These are phyloP conservation scores for Folsomia manolachei DNA, from an alignment of 2,888 invertebrate species.

Conservation along the genomic window DNA sequence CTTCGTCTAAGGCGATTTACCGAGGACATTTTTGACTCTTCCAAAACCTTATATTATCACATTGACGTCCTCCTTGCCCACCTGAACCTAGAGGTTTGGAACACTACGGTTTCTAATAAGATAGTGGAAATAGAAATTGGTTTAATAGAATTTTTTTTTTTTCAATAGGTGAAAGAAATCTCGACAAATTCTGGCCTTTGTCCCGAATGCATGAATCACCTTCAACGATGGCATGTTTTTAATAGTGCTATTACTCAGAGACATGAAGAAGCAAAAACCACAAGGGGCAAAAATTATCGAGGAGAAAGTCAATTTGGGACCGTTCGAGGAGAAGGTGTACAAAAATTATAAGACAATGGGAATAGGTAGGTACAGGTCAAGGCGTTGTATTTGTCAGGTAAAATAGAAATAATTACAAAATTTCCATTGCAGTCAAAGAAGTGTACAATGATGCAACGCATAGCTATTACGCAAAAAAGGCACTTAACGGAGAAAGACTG, in stretches of 20 bases:
- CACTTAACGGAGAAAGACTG: constrained; percentile 46
- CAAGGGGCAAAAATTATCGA: constrained; percentile 25
- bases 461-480: constrained; percentile 34
- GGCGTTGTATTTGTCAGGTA: background rate
- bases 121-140: too few species aligned
- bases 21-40: constrained; percentile 41
- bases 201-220: constrained; percentile 41
- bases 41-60: constrained; percentile 36
- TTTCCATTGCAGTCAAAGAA: constrained; percentile 37
- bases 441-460: constrained; percentile 45
- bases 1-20: constrained; percentile 43
- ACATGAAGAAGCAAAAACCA: constrained; percentile 28
- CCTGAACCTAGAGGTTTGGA: constrained; percentile 42
- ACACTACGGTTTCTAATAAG: too few species aligned
- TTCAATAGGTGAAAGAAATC: constrained; percentile 27
- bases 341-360: constrained; percentile 44
- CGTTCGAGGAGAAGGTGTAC: constrained; percentile 41
- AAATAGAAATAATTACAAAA: too few species aligned
- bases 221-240: constrained; percentile 48
- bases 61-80: constrained; percentile 43
- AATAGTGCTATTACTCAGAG: constrained; percentile 38
- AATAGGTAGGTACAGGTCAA: too few species aligned
- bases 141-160: background rate
- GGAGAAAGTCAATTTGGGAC: constrained; percentile 31
- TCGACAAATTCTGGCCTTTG: constrained; percentile 39